These are phyloP conservation scores for Colossoma macropomum DNA, from an alignment of 2,113 vertebrate species.

Conservation along the genomic window DNA sequence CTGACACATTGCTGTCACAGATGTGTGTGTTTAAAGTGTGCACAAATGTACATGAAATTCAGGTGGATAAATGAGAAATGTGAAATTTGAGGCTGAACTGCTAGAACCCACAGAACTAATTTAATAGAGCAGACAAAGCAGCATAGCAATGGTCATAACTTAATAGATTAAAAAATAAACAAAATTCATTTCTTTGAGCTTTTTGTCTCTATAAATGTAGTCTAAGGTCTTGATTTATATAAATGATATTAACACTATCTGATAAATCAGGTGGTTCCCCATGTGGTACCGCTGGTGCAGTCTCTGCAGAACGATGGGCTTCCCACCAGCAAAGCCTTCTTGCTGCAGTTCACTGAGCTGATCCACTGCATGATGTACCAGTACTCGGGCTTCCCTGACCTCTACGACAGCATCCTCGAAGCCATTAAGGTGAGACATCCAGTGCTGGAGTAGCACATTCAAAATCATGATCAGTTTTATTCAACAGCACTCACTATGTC, in stretches of 20 bases:
- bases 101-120: too few relatives aligned
- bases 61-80: too few relatives aligned
- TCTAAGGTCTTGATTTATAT: neutral
- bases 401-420: conserved; percentile 95
- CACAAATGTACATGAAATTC: too few relatives aligned
- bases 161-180: too few relatives aligned
- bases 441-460: too few relatives aligned
- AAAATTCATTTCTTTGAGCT: too few relatives aligned
- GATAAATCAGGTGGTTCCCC: conserved; percentile 86
- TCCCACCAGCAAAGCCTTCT: conserved; percentile 86
- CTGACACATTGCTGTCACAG: too few relatives aligned
- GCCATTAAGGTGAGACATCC: conserved; percentile 86
- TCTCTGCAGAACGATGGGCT: conserved; percentile 88
- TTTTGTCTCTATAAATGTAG: too few relatives aligned
- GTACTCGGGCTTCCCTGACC: conserved; percentile 97
- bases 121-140: too few relatives aligned
- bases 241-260: neutral
- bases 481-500: neutral
- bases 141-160: too few relatives aligned
- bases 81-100: too few relatives aligned
- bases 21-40: too few relatives aligned
- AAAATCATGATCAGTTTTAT: neutral
- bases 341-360: conserved; percentile 90
- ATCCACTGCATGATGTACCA: conserved; percentile 99
- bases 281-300: conserved; percentile 85